Evolutionary conservation across 2,113 vertebrate species (phyloP).

Genomic region (Macrotis lagotis): DNA sequence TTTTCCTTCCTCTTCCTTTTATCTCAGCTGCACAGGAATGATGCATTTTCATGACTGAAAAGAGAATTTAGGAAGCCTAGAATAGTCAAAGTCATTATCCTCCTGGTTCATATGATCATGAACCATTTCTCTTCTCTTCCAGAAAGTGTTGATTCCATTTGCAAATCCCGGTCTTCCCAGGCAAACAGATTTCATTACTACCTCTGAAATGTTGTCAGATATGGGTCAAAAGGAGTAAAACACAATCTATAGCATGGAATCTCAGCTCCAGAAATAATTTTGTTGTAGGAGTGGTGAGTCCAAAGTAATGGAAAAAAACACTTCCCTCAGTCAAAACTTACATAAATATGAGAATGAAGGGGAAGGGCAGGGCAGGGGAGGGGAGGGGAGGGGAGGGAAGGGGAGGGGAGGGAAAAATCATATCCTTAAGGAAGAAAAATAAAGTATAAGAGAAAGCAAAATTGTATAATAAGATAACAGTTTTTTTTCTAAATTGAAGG

Average conservation of each 20-base stretch:
- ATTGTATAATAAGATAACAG: no score
- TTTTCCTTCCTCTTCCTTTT: constrained; percentile 65
- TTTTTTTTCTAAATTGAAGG: no score
- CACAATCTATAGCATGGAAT: constrained; percentile 38
- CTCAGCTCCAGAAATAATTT: constrained; percentile 12
- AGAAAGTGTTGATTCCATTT: constrained; percentile 65
- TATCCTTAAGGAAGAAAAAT: no score
- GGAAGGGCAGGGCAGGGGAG: neutral
- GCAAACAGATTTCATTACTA: constrained; percentile 64
- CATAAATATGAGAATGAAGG: neutral
- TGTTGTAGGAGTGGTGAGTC: constrained; percentile 13
- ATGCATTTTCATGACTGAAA: constrained; percentile 56
- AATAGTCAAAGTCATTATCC: constrained; percentile 70
- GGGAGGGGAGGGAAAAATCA: neutral
- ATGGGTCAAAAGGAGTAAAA: constrained; percentile 50
- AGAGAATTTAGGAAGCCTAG: constrained; percentile 52
- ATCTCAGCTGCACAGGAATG: constrained; percentile 39
- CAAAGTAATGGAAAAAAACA: constrained; percentile 24
- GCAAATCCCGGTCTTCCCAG: constrained; percentile 52
- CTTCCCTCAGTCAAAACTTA: neutral
- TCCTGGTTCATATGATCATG: constrained; percentile 61
- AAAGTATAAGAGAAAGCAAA: no score
- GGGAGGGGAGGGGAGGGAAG: neutral
- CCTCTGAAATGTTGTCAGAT: constrained; percentile 39
- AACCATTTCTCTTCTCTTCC: constrained; percentile 57